A percentile compares a stretch with the other conserved stretches of the same genome.
phyloP scores from a whole-genome alignment of 1,140 invertebrate species.

The Bombus impatiens region DNA sequence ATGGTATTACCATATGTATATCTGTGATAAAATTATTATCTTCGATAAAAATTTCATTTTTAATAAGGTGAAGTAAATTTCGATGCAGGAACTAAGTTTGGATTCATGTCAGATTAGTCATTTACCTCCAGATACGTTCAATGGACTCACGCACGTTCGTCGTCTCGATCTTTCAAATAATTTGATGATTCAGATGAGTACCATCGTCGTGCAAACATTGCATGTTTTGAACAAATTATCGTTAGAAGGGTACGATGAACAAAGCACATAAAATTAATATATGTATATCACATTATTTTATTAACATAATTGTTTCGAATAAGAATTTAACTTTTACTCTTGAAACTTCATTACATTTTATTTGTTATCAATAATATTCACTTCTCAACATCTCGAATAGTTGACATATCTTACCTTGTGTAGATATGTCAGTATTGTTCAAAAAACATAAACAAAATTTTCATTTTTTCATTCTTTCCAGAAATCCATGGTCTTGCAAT shows the following conservation, averaged over 20 bases:
- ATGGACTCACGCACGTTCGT: conserved; percentile 69
- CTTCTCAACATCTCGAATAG: background rate
- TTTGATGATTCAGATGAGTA: conserved; percentile 70
- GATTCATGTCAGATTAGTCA: conserved; percentile 74
- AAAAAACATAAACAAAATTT: background rate
- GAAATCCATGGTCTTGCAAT: conserved; percentile 76
- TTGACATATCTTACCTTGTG: background rate
- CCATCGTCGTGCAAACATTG: conserved; percentile 52
- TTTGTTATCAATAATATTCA: background rate
- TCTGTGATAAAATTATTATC: background rate
- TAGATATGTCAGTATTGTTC: background rate
- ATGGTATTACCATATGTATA: conserved; percentile 62
- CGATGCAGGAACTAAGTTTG: conserved; percentile 72
- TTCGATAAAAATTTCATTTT: background rate
- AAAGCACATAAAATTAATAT: background rate
- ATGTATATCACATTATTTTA: background rate
- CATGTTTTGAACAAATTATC: conserved; percentile 62
- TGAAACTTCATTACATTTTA: background rate
- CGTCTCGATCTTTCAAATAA: conserved; percentile 77
- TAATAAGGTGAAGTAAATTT: conserved; percentile 24
- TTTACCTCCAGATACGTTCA: conserved; percentile 71
- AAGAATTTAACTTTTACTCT: background rate
- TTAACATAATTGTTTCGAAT: background rate
- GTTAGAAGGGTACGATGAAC: conserved; percentile 67
- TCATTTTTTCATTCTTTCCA: conserved; percentile 44